A percentile compares a stretch with the other conserved stretches of the same genome.
These are phyloP conservation scores for Protophormia terraenovae DNA, from an alignment of 2,888 invertebrate genomes.

Conservation along the genomic window DNA sequence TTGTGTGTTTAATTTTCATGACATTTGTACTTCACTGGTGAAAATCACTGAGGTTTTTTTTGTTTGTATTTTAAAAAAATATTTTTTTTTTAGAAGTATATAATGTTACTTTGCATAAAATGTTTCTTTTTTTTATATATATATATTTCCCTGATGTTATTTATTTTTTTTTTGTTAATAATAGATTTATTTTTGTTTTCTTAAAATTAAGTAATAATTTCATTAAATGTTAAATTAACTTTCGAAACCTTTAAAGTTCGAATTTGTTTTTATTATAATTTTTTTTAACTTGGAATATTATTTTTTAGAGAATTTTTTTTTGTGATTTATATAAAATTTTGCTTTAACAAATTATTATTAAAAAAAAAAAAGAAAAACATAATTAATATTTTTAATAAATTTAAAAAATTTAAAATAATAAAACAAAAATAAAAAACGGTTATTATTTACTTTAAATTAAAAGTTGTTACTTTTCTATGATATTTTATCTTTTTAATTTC, in stretches of 20 bases:
- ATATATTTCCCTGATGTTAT: slow-evolving; percentile 66
- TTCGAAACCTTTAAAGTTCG: slow-evolving; percentile 66
- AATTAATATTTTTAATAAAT: slow-evolving; percentile 23
- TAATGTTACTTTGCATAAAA: slow-evolving; percentile 55
- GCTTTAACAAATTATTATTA: slow-evolving; percentile 65
- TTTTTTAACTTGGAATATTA: slow-evolving; percentile 72
- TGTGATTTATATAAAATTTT: slow-evolving; percentile 31
- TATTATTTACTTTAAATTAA: slow-evolving; percentile 6
- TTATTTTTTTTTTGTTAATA: slow-evolving; percentile 60
- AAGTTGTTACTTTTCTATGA: background rate
- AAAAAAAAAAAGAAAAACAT: slow-evolving; percentile 60
- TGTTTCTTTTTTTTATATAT: too few relatives aligned
- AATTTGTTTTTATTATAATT: slow-evolving; percentile 13
- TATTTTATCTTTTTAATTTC: slow-evolving; percentile 9
- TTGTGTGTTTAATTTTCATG: slow-evolving; percentile 66
- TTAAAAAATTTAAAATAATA: slow-evolving; percentile 33
- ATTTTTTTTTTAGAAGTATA: slow-evolving; percentile 58
- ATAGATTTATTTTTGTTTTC: slow-evolving; percentile 45
- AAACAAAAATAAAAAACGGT: slow-evolving; percentile 3
- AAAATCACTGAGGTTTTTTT: slow-evolving; percentile 81
- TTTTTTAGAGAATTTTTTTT: slow-evolving; percentile 77
- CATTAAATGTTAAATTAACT: slow-evolving; percentile 50
- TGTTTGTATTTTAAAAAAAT: slow-evolving; percentile 63
- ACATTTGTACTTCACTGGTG: slow-evolving; percentile 82
- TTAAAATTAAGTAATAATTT: slow-evolving; percentile 64